Conservation (phyloP, 2,888 invertebrate genomes). For the Mongoloraphidia duomilia region DNA sequence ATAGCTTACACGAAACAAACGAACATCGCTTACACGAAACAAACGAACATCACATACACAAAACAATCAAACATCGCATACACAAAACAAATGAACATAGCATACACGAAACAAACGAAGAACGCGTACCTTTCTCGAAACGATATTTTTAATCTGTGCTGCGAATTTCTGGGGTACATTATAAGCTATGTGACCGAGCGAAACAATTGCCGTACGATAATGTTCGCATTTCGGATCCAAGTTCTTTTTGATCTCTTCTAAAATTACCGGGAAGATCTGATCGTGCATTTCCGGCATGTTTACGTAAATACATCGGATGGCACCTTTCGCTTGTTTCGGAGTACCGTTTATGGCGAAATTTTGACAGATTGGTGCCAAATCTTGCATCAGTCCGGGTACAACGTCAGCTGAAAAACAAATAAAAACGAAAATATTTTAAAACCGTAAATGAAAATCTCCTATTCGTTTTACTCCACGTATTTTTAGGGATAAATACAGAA, state of each 20-base stretch:
- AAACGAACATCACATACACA: too few species aligned
- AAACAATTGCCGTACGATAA: slow-evolving; percentile 87
- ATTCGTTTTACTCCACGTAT: too few species aligned
- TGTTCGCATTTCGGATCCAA: slow-evolving; percentile 60
- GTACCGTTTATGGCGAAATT: slow-evolving; percentile 80
- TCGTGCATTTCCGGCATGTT: slow-evolving; percentile 61
- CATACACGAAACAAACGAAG: not conserved
- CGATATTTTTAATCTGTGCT: slow-evolving; percentile 83
- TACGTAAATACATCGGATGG: slow-evolving; percentile 80
- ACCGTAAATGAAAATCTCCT: not conserved
- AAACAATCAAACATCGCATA: not conserved
- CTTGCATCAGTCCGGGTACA: slow-evolving; percentile 60
- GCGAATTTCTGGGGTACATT: slow-evolving; percentile 83
- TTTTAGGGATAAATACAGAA: too few species aligned
- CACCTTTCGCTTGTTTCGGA: slow-evolving; percentile 92
- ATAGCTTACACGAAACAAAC: too few species aligned
- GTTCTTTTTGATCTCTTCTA: slow-evolving; percentile 64
- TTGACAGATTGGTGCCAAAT: slow-evolving; percentile 73
- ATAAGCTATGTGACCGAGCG: slow-evolving; percentile 87
- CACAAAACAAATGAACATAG: not conserved
- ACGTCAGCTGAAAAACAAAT: slow-evolving; percentile 42
- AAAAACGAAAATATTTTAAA: not conserved
- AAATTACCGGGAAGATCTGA: slow-evolving; percentile 66
- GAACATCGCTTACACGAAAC: too few species aligned
- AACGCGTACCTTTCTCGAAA: slow-evolving; percentile 63